Base-by-base conservation (phyloP, 2,113 vertebrate genomes). In the Caracal caracal region DNA sequence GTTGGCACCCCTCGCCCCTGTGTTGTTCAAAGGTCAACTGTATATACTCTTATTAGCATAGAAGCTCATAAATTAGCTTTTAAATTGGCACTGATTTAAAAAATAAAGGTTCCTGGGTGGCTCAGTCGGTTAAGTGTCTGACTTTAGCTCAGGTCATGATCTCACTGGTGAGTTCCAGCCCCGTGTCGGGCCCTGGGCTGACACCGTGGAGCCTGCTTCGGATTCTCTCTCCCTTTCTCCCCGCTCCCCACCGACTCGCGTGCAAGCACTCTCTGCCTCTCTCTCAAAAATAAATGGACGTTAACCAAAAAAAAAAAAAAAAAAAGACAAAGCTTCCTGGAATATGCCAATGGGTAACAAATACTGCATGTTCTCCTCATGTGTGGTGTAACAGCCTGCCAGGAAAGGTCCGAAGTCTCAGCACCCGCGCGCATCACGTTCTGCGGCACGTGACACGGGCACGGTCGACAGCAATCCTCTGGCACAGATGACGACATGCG, bases 351-450 rank as follows among this genome's bases (percentile, higher is more conserved):
- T 24, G 17, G 47, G 30, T 61, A 37, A 68, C 26, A 70, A 92
- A 76, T 13, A 37, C 4, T 26, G 2, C n/a, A 37, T 33, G 10
- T 56, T 79, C 33, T 37, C 68, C 51, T 47, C 51, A 15, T 12
- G 28, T 12, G 0, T 10, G 16, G 43, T 30, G 37, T 20, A 19
- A 33, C 51, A 22, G 17, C 22, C 26, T 86, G 6, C 49, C 7
- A 68, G 28, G 22, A 22, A 19, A n/a, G 49, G 20, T 13, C 43
- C 47, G 16, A 35, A 15, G 20, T 6, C 56, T 47, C n/a, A 40
- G 73, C 3, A 1, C 40, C n/a, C 43, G 40, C 2, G n/a, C 3
- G 28, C 5, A 2, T 6, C 9, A 11, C 0, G 15, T 15, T 40
- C 30, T 24, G 40, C 1, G 53, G 35, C 37, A 4, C 1, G 15